Conservation (phyloP, 2,113 vertebrate species). For the Sisor rabdophorus region DNA sequence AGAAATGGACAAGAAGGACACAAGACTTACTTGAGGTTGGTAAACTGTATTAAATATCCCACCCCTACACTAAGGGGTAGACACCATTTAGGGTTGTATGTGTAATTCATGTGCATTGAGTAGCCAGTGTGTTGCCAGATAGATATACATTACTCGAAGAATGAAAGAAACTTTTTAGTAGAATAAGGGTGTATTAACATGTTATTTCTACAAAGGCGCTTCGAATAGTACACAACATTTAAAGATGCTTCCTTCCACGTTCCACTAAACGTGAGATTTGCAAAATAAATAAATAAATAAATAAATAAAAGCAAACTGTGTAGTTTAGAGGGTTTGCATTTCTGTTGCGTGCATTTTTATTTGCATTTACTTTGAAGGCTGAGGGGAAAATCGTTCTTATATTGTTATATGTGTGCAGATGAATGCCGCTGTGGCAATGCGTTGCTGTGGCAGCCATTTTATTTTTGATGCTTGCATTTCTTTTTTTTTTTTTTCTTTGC, state of each 20-base stretch:
- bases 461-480: not conserved
- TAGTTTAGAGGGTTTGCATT: not conserved
- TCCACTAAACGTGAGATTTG: not conserved
- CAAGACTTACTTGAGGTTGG: not conserved
- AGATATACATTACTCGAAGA: not conserved
- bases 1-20: not conserved
- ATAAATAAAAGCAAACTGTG: too few species aligned
- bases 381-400: slow-evolving; percentile 19
- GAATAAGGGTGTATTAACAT: too few species aligned
- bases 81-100: not conserved
- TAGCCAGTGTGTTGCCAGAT: not conserved
- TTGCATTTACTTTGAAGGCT: slow-evolving; percentile 6
- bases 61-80: too few species aligned
- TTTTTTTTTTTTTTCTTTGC: not conserved
- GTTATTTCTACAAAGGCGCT: too few species aligned
- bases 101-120: not conserved
- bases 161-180: not conserved
- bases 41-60: not conserved
- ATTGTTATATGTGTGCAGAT: not conserved
- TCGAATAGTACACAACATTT: not conserved
- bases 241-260: not conserved
- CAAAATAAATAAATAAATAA: slow-evolving; percentile 1
- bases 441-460: not conserved
- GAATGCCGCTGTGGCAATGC: not conserved
- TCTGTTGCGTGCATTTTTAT: not conserved